Evolutionary conservation across 2,888 invertebrate species (phyloP).

Genomic region (Lasioglossum marginatum): DNA sequence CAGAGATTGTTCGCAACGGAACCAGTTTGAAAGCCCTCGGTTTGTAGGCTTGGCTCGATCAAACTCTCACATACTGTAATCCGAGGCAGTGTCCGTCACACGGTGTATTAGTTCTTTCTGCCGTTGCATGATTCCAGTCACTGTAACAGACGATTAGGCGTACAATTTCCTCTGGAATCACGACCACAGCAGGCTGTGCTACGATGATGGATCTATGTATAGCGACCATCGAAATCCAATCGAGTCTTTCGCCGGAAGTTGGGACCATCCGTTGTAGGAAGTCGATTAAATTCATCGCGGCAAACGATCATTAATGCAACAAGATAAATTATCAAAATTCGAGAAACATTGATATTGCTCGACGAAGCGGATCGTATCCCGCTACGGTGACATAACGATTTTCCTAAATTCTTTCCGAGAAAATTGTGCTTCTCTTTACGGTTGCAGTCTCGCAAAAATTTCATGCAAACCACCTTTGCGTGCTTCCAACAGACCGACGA

Average conservation of each 20-base stretch:
- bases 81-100: conserved; percentile 73
- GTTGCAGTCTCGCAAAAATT: background rate
- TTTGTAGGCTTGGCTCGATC: background rate
- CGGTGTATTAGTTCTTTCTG: conserved; percentile 75
- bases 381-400: background rate
- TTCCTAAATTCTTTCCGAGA: background rate
- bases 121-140: conserved; percentile 73
- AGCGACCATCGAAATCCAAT: background rate
- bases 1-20: background rate
- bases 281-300: background rate
- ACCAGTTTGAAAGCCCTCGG: background rate
- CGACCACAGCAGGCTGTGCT: background rate
- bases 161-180: conserved; percentile 26
- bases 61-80: conserved; percentile 72
- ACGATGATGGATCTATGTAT: background rate
- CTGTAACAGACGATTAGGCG: conserved; percentile 72
- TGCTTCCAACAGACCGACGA: background rate
- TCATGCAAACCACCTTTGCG: background rate
- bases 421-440: background rate
- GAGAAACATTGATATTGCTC: background rate
- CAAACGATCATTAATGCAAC: background rate
- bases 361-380: background rate
- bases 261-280: background rate
- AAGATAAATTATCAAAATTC: background rate
- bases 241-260: background rate